These are phyloP conservation scores for Pelmatolapia mariae DNA, from an alignment of 2,113 vertebrate genomes.

Conservation along the genomic window DNA sequence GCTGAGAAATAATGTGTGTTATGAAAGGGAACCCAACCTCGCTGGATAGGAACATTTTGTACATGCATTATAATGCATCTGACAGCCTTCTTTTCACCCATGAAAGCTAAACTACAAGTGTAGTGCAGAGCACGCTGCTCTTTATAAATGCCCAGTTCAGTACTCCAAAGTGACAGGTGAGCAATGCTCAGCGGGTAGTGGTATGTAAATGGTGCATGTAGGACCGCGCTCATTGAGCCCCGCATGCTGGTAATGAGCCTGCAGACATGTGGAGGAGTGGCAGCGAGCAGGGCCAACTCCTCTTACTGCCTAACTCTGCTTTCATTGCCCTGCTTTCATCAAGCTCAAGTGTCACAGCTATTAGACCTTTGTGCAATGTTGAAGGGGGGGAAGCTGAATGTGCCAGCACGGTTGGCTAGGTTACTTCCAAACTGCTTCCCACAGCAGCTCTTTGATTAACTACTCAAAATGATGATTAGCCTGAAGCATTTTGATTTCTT, in stretches of 20 bases:
- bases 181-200: constrained; percentile 23
- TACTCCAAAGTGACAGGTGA: constrained; percentile 36
- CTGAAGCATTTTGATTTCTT: constrained; percentile 22
- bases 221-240: neutral
- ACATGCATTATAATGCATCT: neutral
- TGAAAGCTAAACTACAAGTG: neutral
- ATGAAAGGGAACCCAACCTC: neutral
- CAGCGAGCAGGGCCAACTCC: constrained; percentile 38
- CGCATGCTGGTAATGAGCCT: constrained; percentile 32
- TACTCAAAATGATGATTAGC: constrained; percentile 32
- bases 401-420: constrained; percentile 48
- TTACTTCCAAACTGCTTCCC: constrained; percentile 36
- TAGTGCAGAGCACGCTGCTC: neutral
- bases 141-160: neutral
- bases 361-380: constrained; percentile 48
- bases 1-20: neutral
- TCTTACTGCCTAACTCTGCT: constrained; percentile 48
- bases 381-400: constrained; percentile 29
- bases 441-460: constrained; percentile 43
- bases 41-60: neutral
- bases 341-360: constrained; percentile 49
- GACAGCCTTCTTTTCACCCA: neutral
- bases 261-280: constrained; percentile 44
- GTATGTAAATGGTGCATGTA: constrained; percentile 26
- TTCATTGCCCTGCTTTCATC: constrained; percentile 55